Evolutionary conservation across 2,797 vertebrate species (phyloP).

Genomic region (Acridotheres tristis): DNA sequence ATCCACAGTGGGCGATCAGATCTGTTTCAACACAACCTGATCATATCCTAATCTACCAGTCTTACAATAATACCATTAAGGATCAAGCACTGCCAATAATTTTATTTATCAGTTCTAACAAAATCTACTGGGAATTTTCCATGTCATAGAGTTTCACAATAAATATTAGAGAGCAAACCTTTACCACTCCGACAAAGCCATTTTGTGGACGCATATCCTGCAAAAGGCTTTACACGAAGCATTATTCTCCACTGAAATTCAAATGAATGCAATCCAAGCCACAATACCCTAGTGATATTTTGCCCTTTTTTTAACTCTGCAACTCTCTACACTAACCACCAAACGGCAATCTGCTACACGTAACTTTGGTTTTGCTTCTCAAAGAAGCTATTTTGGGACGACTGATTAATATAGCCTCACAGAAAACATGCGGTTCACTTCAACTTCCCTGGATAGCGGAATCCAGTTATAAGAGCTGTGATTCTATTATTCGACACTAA

Average conservation of each 20-base stretch:
- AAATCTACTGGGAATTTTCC: background rate
- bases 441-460: background rate
- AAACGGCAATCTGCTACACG: background rate
- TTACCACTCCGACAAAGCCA: background rate
- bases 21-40: background rate
- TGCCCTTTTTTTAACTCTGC: background rate
- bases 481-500: background rate
- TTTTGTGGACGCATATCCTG: background rate
- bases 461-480: too few species aligned
- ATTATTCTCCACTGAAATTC: background rate
- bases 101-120: background rate
- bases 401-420: background rate
- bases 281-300: background rate
- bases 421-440: accelerated
- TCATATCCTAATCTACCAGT: background rate
- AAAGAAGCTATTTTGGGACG: background rate
- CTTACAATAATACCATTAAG: background rate
- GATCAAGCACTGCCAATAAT: background rate
- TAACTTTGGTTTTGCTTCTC: background rate
- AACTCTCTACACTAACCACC: background rate
- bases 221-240: background rate
- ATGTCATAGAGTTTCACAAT: background rate
- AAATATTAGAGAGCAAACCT: background rate
- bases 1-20: background rate
- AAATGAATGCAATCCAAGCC: accelerated